A percentile compares a stretch with the other conserved stretches of the same genome.
Conservation (phyloP, 2,113 vertebrate genomes). For the Macquaria ambigua region DNA sequence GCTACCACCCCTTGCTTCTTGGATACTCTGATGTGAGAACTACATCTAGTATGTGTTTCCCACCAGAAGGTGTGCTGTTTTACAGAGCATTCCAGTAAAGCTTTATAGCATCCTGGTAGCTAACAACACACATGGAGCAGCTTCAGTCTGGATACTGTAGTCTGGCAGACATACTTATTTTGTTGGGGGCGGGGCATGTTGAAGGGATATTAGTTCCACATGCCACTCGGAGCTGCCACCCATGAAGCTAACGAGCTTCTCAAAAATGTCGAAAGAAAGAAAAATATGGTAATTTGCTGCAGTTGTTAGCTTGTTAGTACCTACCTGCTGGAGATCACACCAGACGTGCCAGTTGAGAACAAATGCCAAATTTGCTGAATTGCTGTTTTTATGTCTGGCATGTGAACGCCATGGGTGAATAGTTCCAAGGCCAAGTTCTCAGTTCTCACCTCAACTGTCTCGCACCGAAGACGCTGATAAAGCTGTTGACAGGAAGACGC, state of each 20-base stretch:
- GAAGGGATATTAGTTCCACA: slow-evolving; percentile 79
- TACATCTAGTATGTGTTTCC: slow-evolving; percentile 37
- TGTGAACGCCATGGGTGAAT: slow-evolving; percentile 43
- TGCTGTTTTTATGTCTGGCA: slow-evolving; percentile 49
- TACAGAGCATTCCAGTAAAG: slow-evolving; percentile 54
- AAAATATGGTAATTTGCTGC: slow-evolving; percentile 74
- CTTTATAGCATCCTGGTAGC: slow-evolving; percentile 53
- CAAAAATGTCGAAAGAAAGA: slow-evolving; percentile 70
- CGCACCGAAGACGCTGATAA: slow-evolving; percentile 1
- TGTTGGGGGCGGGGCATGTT: slow-evolving; percentile 42
- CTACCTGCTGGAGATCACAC: slow-evolving; percentile 66
- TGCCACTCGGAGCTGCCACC: slow-evolving; percentile 73
- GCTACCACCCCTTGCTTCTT: not conserved
- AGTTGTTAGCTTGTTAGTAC: slow-evolving; percentile 74
- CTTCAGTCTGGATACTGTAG: slow-evolving; percentile 64
- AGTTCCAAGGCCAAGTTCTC: slow-evolving; percentile 47
- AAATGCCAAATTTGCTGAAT: slow-evolving; percentile 59
- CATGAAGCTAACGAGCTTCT: slow-evolving; percentile 73
- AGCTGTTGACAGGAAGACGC: slow-evolving; percentile 42
- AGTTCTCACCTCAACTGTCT: slow-evolving; percentile 40
- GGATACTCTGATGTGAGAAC: not conserved
- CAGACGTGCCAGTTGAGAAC: slow-evolving; percentile 55
- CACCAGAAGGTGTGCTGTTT: slow-evolving; percentile 58
- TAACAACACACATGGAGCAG: slow-evolving; percentile 50
- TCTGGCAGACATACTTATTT: slow-evolving; percentile 66